Percentiles rank a stretch among this genome's conserved stretches.
Evolutionary conservation across 2,888 invertebrate species (phyloP).

Genomic region (Caenorhabditis drosophilae): DNA sequence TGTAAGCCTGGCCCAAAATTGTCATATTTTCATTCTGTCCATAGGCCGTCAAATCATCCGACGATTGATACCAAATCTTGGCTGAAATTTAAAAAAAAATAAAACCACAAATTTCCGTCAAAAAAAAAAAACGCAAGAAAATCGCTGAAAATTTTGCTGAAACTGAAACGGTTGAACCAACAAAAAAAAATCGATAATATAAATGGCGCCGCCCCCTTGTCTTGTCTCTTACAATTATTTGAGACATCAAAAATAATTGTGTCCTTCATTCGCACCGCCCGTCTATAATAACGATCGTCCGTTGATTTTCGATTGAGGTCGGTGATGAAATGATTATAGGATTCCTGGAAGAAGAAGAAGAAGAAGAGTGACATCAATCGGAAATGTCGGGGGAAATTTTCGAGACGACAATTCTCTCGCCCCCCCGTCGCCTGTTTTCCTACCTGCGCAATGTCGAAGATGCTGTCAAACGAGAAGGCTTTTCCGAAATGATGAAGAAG

Average conservation of each 20-base stretch:
- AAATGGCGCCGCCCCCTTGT: too few relatives aligned
- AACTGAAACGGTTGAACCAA: background rate
- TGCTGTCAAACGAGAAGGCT: slow-evolving; percentile 30
- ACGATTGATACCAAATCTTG: slow-evolving; percentile 60
- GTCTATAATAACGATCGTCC: slow-evolving; percentile 66
- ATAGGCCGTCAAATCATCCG: slow-evolving; percentile 53
- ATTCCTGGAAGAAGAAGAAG: too few relatives aligned
- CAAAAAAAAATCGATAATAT: too few relatives aligned
- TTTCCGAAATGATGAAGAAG: slow-evolving; percentile 45
- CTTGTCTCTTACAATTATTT: slow-evolving; percentile 51
- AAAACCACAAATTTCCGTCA: too few relatives aligned
- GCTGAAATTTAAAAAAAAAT: slow-evolving; percentile 58
- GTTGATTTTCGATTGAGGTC: slow-evolving; percentile 60
- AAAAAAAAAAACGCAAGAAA: too few relatives aligned
- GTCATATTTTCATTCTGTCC: slow-evolving; percentile 63
- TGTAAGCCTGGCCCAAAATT: slow-evolving; percentile 60
- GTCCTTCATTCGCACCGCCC: slow-evolving; percentile 64
- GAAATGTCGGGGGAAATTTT: too few relatives aligned
- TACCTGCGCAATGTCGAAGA: background rate
- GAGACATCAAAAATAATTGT: slow-evolving; percentile 64
- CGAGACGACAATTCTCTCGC: too few relatives aligned
- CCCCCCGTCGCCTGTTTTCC: too few relatives aligned
- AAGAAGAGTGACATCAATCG: too few relatives aligned
- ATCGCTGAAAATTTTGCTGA: background rate
- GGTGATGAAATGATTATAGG: slow-evolving; percentile 67